phyloP scores from a whole-genome alignment of 2,888 invertebrate species.

The Macrophya alboannulata region DNA sequence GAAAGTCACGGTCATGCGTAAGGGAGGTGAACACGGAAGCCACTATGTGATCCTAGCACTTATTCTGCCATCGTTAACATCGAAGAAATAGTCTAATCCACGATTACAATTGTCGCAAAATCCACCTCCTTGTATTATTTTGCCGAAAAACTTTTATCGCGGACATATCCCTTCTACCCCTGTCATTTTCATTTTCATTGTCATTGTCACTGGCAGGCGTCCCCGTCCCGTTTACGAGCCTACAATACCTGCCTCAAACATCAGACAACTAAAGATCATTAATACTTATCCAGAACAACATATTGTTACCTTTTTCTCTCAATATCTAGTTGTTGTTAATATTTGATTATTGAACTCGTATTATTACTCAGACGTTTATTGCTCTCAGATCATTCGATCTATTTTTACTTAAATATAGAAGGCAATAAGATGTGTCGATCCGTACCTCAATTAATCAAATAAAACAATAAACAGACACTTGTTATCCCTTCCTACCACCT shows the following conservation, averaged over 20 bases:
- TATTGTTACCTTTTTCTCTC: not conserved
- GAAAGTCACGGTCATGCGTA: constrained; percentile 73
- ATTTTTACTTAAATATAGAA: not conserved
- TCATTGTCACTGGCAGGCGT: constrained; percentile 18
- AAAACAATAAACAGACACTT: not conserved
- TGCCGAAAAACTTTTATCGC: not conserved
- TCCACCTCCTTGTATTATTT: not conserved
- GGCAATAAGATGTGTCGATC: constrained; percentile 2
- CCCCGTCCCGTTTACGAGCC: not conserved
- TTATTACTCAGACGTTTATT: not conserved
- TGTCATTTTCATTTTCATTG: constrained; percentile 41
- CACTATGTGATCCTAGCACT: constrained; percentile 65
- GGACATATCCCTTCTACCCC: not conserved
- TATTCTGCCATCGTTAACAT: constrained; percentile 35
- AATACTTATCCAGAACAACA: not conserved
- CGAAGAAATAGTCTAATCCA: not conserved
- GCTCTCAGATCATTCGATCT: not conserved
- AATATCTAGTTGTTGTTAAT: no score
- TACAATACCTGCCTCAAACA: not conserved
- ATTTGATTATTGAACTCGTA: not conserved
- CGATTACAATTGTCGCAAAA: not conserved
- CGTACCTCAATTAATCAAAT: constrained; percentile 8
- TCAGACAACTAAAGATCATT: not conserved
- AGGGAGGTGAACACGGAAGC: constrained; percentile 65
- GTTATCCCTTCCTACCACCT: not conserved